Conservation (phyloP, 2,797 vertebrate genomes). For the Molossus molossus region DNA sequence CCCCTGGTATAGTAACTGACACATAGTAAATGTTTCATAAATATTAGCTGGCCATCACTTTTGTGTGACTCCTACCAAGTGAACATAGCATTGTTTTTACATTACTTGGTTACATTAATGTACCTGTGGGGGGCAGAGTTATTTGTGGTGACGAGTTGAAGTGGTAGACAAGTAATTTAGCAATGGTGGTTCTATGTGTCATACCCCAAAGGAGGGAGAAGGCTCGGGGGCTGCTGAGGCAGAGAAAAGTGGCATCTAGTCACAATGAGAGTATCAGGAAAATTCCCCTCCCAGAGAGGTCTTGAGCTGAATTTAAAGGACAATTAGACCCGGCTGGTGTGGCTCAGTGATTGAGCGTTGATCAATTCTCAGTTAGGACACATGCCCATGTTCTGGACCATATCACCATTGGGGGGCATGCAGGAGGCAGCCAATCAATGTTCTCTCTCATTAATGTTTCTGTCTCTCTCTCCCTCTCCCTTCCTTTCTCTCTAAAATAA, state of each 20-base stretch:
- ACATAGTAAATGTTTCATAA: not conserved
- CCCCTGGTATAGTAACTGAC: not conserved
- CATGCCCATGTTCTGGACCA: no score
- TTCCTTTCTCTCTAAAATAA: no score
- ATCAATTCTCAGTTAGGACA: no score
- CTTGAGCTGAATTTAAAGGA: not conserved
- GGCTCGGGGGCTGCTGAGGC: not conserved
- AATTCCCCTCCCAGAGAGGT: not conserved
- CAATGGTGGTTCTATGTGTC: no score
- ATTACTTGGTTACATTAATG: not conserved
- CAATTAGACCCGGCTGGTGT: not conserved
- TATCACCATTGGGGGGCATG: no score
- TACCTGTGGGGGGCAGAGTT: not conserved
- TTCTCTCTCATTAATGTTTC: no score
- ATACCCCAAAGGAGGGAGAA: not conserved
- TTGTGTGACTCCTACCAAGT: not conserved
- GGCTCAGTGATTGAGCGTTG: no score
- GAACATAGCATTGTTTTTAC: not conserved
- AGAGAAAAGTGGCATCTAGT: not conserved
- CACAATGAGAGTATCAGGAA: not conserved
- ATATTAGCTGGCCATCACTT: conserved; percentile 11
- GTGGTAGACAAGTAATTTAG: not conserved
- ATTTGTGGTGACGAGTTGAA: not conserved
- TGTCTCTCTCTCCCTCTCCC: no score
- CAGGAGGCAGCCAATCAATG: no score